Evolutionary conservation across 1,140 invertebrate genomes (phyloP).

Genomic region (Steinernema khuongi): DNA sequence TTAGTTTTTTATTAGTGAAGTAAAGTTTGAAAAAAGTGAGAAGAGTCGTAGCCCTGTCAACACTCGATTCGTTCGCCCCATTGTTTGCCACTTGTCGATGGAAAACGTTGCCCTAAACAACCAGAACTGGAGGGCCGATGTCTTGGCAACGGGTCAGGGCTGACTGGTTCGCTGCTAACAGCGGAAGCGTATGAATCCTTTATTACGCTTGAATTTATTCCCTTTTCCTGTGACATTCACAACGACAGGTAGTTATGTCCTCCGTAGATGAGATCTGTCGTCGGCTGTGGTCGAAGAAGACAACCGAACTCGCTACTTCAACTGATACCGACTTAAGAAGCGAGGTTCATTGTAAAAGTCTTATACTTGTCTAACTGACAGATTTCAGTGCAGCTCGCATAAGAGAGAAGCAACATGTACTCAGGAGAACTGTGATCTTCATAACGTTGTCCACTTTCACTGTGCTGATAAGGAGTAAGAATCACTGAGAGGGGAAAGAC

Average conservation of each 20-base stretch:
- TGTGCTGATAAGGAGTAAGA: neutral
- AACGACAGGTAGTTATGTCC: neutral
- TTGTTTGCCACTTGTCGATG: neutral
- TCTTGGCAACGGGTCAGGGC: neutral
- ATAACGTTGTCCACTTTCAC: neutral
- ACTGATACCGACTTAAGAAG: neutral
- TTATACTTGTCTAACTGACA: neutral
- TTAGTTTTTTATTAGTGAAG: too few relatives aligned
- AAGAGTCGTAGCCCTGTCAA: too few relatives aligned
- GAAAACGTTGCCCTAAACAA: conserved; percentile 11
- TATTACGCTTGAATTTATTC: neutral
- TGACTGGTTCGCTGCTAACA: neutral
- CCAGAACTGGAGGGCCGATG: conserved; percentile 11
- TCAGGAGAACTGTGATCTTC: neutral
- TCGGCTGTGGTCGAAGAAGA: neutral
- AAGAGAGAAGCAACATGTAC: neutral
- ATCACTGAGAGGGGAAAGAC: neutral
- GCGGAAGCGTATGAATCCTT: conserved; percentile 12
- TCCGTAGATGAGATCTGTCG: conserved; percentile 1
- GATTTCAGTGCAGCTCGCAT: neutral
- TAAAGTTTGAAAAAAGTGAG: too few relatives aligned
- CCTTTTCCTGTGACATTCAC: neutral
- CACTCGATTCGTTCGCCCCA: neutral
- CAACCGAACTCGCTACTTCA: neutral
- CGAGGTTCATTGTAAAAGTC: neutral